Evolutionary conservation across 2,113 vertebrate species (phyloP), one percentile per base, ranked within the genome.

Genomic region (Marcusenius ussheri): DNA sequence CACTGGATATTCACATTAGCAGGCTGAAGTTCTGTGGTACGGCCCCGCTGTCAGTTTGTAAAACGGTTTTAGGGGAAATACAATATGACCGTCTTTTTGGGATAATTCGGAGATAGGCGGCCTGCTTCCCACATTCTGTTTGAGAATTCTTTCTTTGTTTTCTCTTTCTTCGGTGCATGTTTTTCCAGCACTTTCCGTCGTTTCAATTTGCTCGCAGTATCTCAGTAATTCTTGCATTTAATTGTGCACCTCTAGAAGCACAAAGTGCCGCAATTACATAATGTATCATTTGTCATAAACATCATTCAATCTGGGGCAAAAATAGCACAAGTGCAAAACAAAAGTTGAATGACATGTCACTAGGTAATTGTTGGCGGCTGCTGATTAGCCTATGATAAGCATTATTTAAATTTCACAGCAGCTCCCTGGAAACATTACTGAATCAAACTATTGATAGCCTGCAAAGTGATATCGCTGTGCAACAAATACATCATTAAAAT

Each of bases 291-390:
- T 96, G 94, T 95, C 94, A 95, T 95, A 94, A 95, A 94, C 95
- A 94, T 93, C 95, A 94, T 92, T 94, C 94, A 92, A 92, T 93
- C 93, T 94, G 92, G 94, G 95, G 95, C 95, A 95, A 96, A 96
- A 96, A 95, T 93, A 92, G 89, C 94, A 93, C 96, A 96, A 96
- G 96, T 96, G 95, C 96, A 94, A 94, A 92, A 94, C 94, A 95
- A 93, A 93, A 92, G 94, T 94, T 96, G 96, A 96, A 94, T 95
- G 96, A 96, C 96, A 95, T 93, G 95, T 94, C 94, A 96, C 95
- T 96, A 95, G 94, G 93, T 96, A 95, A 96, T 96, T 96, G 95
- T 96, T 95, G 92, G 89, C 93, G 92, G 94, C 92, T 93, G 94
- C 93, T 96, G 95, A 96, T 96, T 96, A 94, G 92, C 93, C 92